Evolutionary conservation across 2,888 invertebrate genomes (phyloP).

Genomic region (Odontocolon sp.): DNA sequence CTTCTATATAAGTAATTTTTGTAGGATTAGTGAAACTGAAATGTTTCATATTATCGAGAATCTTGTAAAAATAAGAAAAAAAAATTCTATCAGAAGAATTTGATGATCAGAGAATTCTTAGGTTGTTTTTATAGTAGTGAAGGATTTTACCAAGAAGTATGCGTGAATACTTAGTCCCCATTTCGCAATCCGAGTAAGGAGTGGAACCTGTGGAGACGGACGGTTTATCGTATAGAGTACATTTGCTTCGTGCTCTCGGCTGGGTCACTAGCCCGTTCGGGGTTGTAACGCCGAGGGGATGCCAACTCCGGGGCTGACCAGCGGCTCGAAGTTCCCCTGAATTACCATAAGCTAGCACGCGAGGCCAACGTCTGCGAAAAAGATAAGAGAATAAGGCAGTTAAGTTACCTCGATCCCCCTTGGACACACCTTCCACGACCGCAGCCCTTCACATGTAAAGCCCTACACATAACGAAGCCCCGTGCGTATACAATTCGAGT

Average conservation of each 20-base stretch:
- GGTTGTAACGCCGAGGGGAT: conserved; percentile 48
- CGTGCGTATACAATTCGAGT: too few species aligned
- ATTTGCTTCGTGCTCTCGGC: conserved; percentile 52
- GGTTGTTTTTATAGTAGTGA: conserved; percentile 1
- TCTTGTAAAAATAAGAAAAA: too few species aligned
- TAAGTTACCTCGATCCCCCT: conserved; percentile 46
- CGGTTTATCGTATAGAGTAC: conserved; percentile 54
- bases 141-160: conserved; percentile 17
- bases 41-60: background rate
- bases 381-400: conserved; percentile 73
- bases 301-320: conserved; percentile 69
- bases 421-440: conserved; percentile 8
- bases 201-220: conserved; percentile 35
- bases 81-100: background rate
- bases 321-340: conserved; percentile 71
- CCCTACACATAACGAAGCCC: too few species aligned
- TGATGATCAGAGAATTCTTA: background rate
- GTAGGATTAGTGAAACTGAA: too few species aligned
- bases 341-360: conserved; percentile 80
- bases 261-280: conserved; percentile 56
- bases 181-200: conserved; percentile 5
- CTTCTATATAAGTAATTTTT: too few species aligned
- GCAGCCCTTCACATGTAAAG: conserved; percentile 2
- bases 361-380: conserved; percentile 76
- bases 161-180: conserved; percentile 33